These are phyloP conservation scores for Lithophane ornitopus DNA, from an alignment of 2,888 invertebrate genomes.

Conservation along the genomic window DNA sequence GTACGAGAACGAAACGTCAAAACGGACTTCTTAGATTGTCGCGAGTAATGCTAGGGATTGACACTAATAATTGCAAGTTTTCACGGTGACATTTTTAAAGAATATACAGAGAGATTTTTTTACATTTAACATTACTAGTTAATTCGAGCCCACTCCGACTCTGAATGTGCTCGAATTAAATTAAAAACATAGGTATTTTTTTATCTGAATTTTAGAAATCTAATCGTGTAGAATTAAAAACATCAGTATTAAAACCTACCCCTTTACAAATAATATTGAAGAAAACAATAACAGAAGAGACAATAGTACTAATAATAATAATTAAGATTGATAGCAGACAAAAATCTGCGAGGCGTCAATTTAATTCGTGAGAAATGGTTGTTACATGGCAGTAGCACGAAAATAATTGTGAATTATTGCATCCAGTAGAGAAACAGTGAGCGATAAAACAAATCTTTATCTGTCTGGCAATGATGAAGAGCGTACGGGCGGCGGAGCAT, in stretches of 20 bases:
- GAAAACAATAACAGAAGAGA: constrained; percentile 39
- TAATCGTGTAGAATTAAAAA: constrained; percentile 33
- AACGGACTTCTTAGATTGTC: too few species aligned
- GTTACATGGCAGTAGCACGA: constrained; percentile 22
- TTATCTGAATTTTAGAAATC: constrained; percentile 1
- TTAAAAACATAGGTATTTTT: too few species aligned
- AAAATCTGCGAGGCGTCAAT: constrained; percentile 15
- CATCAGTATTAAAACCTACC: not conserved
- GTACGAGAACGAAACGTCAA: too few species aligned
- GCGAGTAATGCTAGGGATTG: too few species aligned
- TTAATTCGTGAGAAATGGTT: constrained; percentile 38
- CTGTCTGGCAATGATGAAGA: constrained; percentile 71
- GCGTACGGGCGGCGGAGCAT: constrained; percentile 71
- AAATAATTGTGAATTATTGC: constrained; percentile 48
- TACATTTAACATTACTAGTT: too few species aligned
- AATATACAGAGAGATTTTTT: not conserved
- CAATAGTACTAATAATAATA: not conserved
- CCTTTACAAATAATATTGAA: constrained; percentile 45
- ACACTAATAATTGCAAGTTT: too few species aligned
- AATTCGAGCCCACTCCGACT: not conserved
- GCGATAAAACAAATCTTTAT: constrained; percentile 70
- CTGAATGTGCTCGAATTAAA: too few species aligned
- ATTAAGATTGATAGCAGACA: constrained; percentile 5
- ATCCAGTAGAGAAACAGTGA: constrained; percentile 39
- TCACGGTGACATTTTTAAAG: too few species aligned